A percentile compares a stretch with the other conserved stretches of the same genome.
These are phyloP conservation scores for Gadus chalcogrammus DNA, from an alignment of 2,113 vertebrate genomes.

Conservation along the genomic window DNA sequence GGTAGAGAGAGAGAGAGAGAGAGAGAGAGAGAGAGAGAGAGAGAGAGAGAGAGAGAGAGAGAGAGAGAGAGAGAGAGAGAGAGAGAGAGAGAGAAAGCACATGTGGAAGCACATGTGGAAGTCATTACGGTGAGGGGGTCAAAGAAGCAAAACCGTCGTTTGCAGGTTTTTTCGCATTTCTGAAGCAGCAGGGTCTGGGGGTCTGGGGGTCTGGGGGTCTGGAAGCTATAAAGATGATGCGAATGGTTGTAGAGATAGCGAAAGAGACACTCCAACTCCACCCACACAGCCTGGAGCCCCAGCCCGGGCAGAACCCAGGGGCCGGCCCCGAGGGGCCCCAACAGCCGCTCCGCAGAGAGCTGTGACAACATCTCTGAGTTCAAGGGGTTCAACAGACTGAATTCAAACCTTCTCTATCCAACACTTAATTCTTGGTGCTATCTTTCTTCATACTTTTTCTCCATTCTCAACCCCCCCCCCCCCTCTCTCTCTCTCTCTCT, in stretches of 20 bases:
- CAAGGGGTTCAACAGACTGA: not conserved
- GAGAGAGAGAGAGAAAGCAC: conserved; percentile 78
- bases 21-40: too few relatives aligned
- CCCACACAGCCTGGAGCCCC: not conserved
- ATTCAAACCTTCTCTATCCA: not conserved
- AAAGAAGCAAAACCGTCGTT: conserved; percentile 89
- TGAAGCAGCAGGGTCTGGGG: conserved; percentile 4
- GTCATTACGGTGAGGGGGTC: conserved; percentile 91
- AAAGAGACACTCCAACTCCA: conserved; percentile 15
- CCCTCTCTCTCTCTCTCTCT: conserved; percentile 55
- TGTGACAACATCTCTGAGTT: too few relatives aligned
- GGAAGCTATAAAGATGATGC: conserved; percentile 29
- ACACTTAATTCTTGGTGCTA: not conserved
- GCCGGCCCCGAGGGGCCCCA: conserved; percentile 7
- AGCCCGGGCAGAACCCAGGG: not conserved
- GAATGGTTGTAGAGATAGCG: conserved; percentile 11
- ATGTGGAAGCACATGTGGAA: conserved; percentile 98
- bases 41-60: conserved; percentile 3
- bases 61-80: not conserved
- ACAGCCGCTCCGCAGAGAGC: not conserved
- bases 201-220: not conserved
- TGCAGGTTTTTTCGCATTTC: conserved; percentile 61
- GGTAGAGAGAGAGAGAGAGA: too few relatives aligned
- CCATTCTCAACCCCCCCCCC: too few relatives aligned
- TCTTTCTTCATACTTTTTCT: not conserved